Evolutionary conservation across 1,140 invertebrate genomes (phyloP), one percentile per base, ranked within the genome.

Genomic region (Drosophila kikkawai): DNA sequence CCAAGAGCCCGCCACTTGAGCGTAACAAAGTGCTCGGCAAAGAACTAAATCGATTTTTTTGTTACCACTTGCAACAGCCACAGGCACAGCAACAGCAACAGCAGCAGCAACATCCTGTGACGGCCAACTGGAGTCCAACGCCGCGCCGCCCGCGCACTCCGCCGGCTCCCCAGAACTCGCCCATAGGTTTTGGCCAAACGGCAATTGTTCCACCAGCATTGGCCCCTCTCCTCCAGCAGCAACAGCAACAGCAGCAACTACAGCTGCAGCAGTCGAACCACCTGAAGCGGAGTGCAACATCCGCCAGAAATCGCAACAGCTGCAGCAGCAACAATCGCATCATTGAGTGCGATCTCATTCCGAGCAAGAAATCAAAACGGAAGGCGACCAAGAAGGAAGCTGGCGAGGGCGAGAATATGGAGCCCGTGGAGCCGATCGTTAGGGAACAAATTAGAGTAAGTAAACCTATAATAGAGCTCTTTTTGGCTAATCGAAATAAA

Each of bases 11-110:
- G 69, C 71, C 77, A 80, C 84, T 88, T 88, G 78, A 90, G 81
- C 84, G 74, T 84, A 75, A 63, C 77, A 88, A 71, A 75, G 69
- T 68, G 55, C 39, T 68, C 8, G 67, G 63, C 68, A 73, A 63
- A 80, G 66, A 90, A 88, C 85, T 90, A 90, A 85, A 84, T 88
- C 85, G 85, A 88, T 88, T 81, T 90, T 81, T 90, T 36, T 74
- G 36, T 67, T 77, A 45, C 63, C 45, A 66, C 63, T 80, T 80
- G 73, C 81, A 73, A 64, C 73, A 41, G 61, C 58, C 51, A 56
- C 53, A 56, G 53, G 19, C 53, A 26, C 22, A 47, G 22, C 32
- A 36, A 12, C 51, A 55, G 19, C 50, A 56, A 15, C 66, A 66
- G 26, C 78, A 67, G 44, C 64, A 78, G 19, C 50, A 32, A 56